These are phyloP conservation scores for Mycetomoellerius zeteki DNA, from an alignment of 1,140 invertebrate species.

Conservation along the genomic window DNA sequence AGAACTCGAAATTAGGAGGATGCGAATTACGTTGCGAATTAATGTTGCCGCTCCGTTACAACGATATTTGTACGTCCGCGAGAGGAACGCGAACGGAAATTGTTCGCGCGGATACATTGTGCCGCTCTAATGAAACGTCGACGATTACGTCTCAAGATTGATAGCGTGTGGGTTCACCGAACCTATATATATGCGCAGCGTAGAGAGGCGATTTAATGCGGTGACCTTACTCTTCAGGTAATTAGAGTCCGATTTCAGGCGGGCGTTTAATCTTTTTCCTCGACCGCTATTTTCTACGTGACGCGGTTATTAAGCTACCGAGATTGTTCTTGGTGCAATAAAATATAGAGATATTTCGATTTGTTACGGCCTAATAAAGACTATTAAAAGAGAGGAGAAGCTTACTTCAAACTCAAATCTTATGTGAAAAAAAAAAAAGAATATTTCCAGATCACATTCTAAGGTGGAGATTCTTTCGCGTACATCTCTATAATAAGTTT, in stretches of 20 bases:
- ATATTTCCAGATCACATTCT: background rate
- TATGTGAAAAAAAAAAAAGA: background rate
- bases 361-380: background rate
- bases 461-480: background rate
- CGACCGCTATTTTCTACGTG: conserved; percentile 12
- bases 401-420: background rate
- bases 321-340: conserved; percentile 22
- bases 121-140: conserved; percentile 75
- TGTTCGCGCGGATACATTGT: conserved; percentile 59
- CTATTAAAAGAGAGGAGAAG: background rate
- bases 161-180: conserved; percentile 70
- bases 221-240: conserved; percentile 56
- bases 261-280: conserved; percentile 55
- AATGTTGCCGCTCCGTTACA: conserved; percentile 50
- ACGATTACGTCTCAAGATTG: conserved; percentile 74
- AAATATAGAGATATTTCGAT: conserved; percentile 6
- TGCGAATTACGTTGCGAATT: conserved; percentile 63
- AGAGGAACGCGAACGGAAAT: conserved; percentile 49
- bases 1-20: conserved; percentile 49
- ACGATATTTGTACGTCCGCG: conserved; percentile 44
- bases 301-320: conserved; percentile 27
- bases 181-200: conserved; percentile 42
- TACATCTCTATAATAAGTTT: background rate
- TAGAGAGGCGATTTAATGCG: conserved; percentile 49
- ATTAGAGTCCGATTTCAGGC: conserved; percentile 58